Evolutionary conservation across 2,888 invertebrate genomes (phyloP).

Genomic region (Troides oblongomaculatus): DNA sequence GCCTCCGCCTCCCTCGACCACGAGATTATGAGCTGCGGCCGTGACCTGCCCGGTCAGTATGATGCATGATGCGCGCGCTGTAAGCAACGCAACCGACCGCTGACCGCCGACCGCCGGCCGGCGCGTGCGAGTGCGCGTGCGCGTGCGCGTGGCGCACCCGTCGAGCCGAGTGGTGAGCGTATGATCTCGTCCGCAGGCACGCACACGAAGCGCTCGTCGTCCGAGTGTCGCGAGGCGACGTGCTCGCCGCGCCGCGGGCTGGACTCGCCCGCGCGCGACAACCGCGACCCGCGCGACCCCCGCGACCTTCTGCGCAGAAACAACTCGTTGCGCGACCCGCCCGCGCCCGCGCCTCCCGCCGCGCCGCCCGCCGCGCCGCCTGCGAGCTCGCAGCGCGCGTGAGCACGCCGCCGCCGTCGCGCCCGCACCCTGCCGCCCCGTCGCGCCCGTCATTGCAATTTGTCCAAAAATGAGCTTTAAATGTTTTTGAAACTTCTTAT

Average conservation of each 20-base stretch:
- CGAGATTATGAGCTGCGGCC: slow-evolving; percentile 73
- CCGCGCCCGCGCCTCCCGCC: slow-evolving; percentile 53
- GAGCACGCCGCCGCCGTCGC: slow-evolving; percentile 37
- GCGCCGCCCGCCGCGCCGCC: slow-evolving; percentile 54
- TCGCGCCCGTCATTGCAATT: no score
- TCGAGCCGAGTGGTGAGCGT: background rate
- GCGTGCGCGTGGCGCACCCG: background rate
- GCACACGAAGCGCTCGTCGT: slow-evolving; percentile 75
- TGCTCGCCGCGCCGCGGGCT: slow-evolving; percentile 64
- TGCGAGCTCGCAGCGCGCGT: slow-evolving; percentile 60
- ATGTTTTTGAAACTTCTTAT: no score
- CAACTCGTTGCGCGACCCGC: slow-evolving; percentile 65
- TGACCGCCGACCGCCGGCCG: background rate
- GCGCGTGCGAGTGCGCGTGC: background rate
- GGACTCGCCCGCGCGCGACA: slow-evolving; percentile 58
- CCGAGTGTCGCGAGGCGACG: slow-evolving; percentile 68
- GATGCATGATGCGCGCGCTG: background rate
- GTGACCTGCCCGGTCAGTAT: slow-evolving; percentile 50
- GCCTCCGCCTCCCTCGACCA: slow-evolving; percentile 74
- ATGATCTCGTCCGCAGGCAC: slow-evolving; percentile 48
- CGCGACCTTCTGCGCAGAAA: slow-evolving; percentile 67
- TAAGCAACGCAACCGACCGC: background rate
- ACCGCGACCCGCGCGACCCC: slow-evolving; percentile 61
- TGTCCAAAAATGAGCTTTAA: no score
- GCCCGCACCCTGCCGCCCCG: background rate